Base-by-base conservation (phyloP, 2,113 vertebrate species). In the Pygoscelis antarcticus region DNA sequence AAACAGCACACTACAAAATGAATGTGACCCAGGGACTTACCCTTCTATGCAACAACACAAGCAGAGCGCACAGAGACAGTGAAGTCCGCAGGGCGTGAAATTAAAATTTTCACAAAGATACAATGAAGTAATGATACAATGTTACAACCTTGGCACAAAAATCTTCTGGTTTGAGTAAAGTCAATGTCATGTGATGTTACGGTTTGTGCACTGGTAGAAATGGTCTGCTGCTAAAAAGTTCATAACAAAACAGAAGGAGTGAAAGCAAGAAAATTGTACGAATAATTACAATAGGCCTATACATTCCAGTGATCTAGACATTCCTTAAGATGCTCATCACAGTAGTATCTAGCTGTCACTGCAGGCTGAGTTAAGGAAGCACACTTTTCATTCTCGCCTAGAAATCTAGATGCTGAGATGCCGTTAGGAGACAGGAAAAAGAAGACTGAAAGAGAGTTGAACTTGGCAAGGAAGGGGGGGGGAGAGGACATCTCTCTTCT, bases 101-200 rank as follows among this genome's bases (percentile, higher is more conserved):
- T 97, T 98, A 97, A 98, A 97, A 97, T 97, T 96, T 97, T 97
- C 95, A 96, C 70, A 79, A 7, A 93, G 93, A 97, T 98, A 98
- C 93, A 97, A 97, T 94, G 93, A 98, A 96, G 89, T 96, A 95
- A 97, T 81, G 90, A 96, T 96, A 96, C 55, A 95, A 89, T 91
- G 89, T 78, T 97, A 94, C 76, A 97, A 95, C 90, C 92, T 94
- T 97, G 96, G 97, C 93, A 95, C 87, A 90, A 93, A 98, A 97
- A 94, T 95, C 95, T 96, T 93, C 90, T 91, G 72, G 88, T 96
- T 76, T 97, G 97, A 97, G 95, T 95, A 96, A 96, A 97, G 94
- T 93, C 96, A 96, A 38, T 88, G 93, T 83, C 96, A 97, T 69
- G 92, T 96, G 96, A 97, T 68, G 90, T 95, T 89, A 95, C 4